A percentile compares a stretch with the other conserved stretches of the same genome.
Evolutionary conservation across 1,140 invertebrate species (phyloP).

Genomic region (Lerema accius): DNA sequence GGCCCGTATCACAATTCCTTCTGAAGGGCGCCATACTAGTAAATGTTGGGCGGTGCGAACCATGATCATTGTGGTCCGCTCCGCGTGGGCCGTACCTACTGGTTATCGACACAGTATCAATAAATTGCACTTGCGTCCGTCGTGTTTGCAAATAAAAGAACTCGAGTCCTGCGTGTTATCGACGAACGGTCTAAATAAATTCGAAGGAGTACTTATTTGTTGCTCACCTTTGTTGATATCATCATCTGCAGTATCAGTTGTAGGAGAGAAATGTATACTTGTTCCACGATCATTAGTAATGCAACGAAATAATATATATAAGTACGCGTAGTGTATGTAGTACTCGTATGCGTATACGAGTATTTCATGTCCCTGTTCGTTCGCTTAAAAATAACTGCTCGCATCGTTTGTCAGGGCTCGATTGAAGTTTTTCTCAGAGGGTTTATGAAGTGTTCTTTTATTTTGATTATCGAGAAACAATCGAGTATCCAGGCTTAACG

Average conservation of each 20-base stretch:
- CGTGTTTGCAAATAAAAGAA: conserved; percentile 77
- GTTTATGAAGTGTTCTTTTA: conserved; percentile 51
- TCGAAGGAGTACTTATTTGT: conserved; percentile 72
- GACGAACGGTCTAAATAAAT: conserved; percentile 78
- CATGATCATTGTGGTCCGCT: conserved; percentile 54
- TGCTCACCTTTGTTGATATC: conserved; percentile 66
- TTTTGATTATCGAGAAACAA: conserved; percentile 76
- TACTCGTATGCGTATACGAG: background rate
- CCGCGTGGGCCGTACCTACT: conserved; percentile 75
- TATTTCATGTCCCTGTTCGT: conserved; percentile 28
- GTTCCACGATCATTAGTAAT: conserved; percentile 15
- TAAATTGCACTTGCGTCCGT: conserved; percentile 78
- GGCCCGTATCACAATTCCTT: conserved; percentile 59
- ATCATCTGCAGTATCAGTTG: conserved; percentile 52
- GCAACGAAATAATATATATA: background rate
- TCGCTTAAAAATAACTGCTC: conserved; percentile 52
- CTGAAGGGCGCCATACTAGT: conserved; percentile 63
- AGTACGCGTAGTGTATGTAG: too few species aligned
- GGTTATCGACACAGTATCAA: conserved; percentile 77
- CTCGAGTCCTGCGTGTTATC: conserved; percentile 65
- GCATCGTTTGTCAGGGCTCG: conserved; percentile 49
- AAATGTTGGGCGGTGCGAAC: conserved; percentile 40
- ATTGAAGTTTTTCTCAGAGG: conserved; percentile 53
- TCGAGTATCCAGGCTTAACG: conserved; percentile 72
- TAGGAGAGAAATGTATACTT: conserved; percentile 18